Evolutionary conservation across 1,140 invertebrate species (phyloP).

Genomic region (Pectinophora gossypiella): DNA sequence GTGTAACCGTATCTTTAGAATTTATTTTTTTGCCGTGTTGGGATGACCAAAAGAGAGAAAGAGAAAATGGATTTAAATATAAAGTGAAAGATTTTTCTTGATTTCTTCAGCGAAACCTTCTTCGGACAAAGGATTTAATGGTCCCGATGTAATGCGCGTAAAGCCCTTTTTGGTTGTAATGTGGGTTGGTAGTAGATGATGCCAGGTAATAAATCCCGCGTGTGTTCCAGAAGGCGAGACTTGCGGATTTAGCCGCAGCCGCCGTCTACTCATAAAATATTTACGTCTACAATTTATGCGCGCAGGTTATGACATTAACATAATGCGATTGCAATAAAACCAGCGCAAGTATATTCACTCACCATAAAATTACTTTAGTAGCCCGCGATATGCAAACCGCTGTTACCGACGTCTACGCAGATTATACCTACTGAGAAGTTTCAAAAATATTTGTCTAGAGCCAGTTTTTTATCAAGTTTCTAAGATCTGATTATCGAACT

Average conservation of each 20-base stretch:
- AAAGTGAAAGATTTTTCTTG: not conserved
- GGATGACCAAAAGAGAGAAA: too few species aligned
- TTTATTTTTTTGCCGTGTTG: too few species aligned
- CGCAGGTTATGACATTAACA: constrained; percentile 44
- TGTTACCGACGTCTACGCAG: too few species aligned
- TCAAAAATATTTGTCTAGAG: too few species aligned
- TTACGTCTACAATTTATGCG: constrained; percentile 38
- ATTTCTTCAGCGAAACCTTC: not conserved
- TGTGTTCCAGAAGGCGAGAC: constrained; percentile 14
- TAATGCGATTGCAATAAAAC: constrained; percentile 47
- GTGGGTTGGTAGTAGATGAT: constrained; percentile 20
- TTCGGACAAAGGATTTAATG: constrained; percentile 27
- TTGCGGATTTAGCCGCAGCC: constrained; percentile 15
- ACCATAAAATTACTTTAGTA: constrained; percentile 31
- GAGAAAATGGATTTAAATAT: too few species aligned
- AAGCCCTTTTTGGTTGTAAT: constrained; percentile 21
- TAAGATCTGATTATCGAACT: too few species aligned
- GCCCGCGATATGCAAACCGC: not conserved
- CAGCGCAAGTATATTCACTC: constrained; percentile 26
- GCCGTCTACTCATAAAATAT: constrained; percentile 28
- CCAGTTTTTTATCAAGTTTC: too few species aligned
- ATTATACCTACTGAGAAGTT: too few species aligned
- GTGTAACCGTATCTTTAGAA: too few species aligned
- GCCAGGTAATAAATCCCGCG: constrained; percentile 20
- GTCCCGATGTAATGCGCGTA: constrained; percentile 20